phyloP scores from a whole-genome alignment of 2,888 invertebrate genomes.

The Bombylius major region DNA sequence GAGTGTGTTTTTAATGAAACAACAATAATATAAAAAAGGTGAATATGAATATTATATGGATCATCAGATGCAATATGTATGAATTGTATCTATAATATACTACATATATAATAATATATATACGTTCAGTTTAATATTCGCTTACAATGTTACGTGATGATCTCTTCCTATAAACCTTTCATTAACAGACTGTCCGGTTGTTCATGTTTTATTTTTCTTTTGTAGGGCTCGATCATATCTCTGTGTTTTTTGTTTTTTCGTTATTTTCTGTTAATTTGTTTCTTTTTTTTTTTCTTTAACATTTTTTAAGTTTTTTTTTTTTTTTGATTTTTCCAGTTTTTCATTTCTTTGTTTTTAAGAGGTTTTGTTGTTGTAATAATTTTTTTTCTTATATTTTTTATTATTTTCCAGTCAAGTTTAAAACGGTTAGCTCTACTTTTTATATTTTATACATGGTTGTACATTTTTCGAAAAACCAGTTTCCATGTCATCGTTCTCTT shows the following conservation, averaged over 20 bases:
- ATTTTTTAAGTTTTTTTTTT: neutral
- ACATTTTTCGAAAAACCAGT: constrained; percentile 7
- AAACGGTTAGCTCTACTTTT: constrained; percentile 10
- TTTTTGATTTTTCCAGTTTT: neutral
- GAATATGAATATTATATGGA: neutral
- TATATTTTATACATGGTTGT: neutral
- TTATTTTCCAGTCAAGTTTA: neutral
- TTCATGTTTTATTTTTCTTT: neutral
- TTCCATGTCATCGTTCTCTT: constrained; percentile 1
- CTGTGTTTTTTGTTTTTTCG: neutral
- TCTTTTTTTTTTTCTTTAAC: neutral
- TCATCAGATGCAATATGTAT: neutral
- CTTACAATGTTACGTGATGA: constrained; percentile 6
- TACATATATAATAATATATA: neutral
- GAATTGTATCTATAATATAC: no score
- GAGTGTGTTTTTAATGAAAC: neutral
- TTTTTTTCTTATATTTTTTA: neutral
- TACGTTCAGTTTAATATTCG: neutral
- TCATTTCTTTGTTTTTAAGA: no score
- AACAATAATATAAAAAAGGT: neutral
- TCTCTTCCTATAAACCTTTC: constrained; percentile 8
- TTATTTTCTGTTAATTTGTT: neutral
- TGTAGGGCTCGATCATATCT: neutral
- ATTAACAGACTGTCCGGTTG: constrained; percentile 6
- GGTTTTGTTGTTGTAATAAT: neutral